Conservation (phyloP, 2,113 vertebrate species). For the Gallinago media region DNA sequence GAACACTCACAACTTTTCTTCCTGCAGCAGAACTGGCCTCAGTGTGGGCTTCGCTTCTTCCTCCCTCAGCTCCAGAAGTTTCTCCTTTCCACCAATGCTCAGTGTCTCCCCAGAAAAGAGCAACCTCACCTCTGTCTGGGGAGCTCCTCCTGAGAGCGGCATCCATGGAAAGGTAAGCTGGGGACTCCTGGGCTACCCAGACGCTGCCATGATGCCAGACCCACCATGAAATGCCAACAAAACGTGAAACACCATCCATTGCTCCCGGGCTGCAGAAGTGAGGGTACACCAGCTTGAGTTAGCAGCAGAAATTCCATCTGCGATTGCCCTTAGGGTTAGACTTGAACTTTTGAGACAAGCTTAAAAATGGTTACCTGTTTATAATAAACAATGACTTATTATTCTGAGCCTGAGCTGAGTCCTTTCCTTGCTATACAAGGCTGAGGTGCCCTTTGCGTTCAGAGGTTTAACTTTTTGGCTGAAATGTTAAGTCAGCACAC, state of each 20-base stretch:
- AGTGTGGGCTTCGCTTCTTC: neutral
- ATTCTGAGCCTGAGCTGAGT: neutral
- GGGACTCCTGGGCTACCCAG: neutral
- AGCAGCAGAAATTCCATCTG: neutral
- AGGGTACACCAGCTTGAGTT: neutral
- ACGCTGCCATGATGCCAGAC: neutral
- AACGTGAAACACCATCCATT: neutral
- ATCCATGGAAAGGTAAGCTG: neutral
- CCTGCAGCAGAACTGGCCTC: neutral
- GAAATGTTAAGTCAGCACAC: neutral
- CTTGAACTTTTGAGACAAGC: neutral
- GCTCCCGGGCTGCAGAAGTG: neutral
- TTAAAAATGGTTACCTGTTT: neutral
- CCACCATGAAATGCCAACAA: neutral
- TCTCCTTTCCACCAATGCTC: rapidly evolving
- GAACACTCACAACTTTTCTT: neutral
- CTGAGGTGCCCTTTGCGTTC: neutral
- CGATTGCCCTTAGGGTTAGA: neutral
- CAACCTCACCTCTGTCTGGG: neutral
- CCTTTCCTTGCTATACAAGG: neutral
- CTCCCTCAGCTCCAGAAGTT: neutral
- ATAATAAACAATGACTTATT: neutral
- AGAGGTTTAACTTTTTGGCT: neutral
- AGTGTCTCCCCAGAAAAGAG: neutral
- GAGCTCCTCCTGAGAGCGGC: neutral